Evolutionary conservation across 2,888 invertebrate species (phyloP).

Genomic region (Hesperia comma): DNA sequence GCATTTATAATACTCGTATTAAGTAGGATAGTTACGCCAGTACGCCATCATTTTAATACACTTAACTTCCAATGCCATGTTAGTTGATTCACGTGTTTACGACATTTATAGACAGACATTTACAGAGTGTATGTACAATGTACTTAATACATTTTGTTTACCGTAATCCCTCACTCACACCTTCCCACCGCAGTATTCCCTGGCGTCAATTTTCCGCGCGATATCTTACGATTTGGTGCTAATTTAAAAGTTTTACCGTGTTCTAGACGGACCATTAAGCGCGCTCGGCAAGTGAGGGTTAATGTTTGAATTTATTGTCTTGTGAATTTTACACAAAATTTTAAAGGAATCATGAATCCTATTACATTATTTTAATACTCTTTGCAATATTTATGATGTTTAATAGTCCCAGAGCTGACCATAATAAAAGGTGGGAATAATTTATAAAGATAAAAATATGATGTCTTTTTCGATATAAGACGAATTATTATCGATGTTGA

Average conservation of each 20-base stretch:
- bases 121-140: background rate
- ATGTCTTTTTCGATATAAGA: no score
- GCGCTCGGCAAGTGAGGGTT: conserved; percentile 43
- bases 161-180: background rate
- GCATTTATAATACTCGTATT: no score
- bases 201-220: conserved; percentile 55
- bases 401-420: no score
- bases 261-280: conserved; percentile 53
- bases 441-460: no score
- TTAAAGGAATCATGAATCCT: conserved; percentile 1
- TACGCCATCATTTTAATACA: no score
- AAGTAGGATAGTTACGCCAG: no score
- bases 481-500: no score
- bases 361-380: background rate
- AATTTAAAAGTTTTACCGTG: conserved; percentile 53
- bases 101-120: no score
- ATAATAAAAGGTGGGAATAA: no score
- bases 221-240: conserved; percentile 51
- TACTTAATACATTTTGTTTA: conserved; percentile 7
- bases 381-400: no score
- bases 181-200: conserved; percentile 38
- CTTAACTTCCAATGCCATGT: no score
- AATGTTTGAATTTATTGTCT: conserved; percentile 46
- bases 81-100: background rate
- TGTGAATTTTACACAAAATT: conserved; percentile 38